A percentile compares a stretch with the other conserved stretches of the same genome.
phyloP scores from a whole-genome alignment of 2,113 vertebrate species.

The Oreotrochilus melanogaster region DNA sequence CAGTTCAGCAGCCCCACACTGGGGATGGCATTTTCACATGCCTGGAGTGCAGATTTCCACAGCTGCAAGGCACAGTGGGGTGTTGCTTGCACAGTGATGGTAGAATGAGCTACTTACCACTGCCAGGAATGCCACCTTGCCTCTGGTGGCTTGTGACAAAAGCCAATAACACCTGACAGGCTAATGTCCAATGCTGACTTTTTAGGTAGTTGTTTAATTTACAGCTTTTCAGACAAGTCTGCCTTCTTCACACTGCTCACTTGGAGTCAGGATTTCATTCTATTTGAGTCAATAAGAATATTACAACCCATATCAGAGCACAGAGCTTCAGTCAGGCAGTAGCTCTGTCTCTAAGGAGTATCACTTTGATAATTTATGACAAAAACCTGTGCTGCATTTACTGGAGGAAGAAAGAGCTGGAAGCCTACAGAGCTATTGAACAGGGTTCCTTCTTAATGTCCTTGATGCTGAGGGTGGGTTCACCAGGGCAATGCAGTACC shows the following conservation, averaged over 20 bases:
- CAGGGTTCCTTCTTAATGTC: not conserved
- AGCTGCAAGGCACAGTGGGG: not conserved
- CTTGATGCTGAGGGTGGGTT: not conserved
- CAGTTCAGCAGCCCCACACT: not conserved
- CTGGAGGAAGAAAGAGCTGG: not conserved
- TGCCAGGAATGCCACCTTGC: not conserved
- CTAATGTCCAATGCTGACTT: not conserved
- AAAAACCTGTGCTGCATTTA: not conserved
- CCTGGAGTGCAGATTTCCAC: not conserved
- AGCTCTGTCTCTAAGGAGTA: not conserved
- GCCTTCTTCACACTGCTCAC: not conserved
- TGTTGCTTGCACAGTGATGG: not conserved
- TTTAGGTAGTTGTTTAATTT: not conserved
- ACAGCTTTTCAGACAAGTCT: not conserved
- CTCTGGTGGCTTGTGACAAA: not conserved
- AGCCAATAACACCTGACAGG: not conserved
- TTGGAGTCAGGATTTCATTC: not conserved
- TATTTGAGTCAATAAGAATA: not conserved
- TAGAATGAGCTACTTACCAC: accelerated
- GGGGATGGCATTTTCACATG: accelerated
- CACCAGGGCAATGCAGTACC: not conserved
- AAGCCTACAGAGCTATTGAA: not conserved
- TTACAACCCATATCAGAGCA: not conserved
- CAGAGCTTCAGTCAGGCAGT: not conserved
- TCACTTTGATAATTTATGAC: not conserved